phyloP scores from a whole-genome alignment of 2,113 vertebrate genomes.

The Ageneiosus marmoratus region DNA sequence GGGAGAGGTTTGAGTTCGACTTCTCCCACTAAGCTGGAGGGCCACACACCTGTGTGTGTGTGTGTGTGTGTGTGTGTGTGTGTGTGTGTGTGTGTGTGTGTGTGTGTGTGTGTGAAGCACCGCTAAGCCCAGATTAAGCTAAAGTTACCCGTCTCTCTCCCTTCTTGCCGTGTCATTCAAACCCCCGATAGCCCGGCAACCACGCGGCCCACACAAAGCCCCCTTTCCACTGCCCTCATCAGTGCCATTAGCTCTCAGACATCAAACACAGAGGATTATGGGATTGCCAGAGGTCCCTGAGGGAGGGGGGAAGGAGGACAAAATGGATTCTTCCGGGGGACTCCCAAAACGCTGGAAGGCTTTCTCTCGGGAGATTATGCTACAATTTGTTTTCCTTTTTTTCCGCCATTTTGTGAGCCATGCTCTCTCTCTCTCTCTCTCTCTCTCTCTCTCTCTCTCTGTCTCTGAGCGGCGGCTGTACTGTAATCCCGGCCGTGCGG shows the following conservation, averaged over 20 bases:
- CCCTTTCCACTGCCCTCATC: conserved; percentile 73
- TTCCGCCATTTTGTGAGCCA: conserved; percentile 65
- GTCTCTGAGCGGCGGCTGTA: conserved; percentile 43
- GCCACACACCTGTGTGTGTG: conserved; percentile 69
- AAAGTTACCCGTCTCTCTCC: conserved; percentile 70
- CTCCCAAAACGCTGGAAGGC: conserved; percentile 53
- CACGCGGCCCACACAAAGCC: conserved; percentile 68
- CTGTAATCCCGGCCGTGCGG: conserved; percentile 70
- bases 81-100: conserved; percentile 43
- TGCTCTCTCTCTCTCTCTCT: conserved; percentile 33
- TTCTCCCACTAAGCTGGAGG: conserved; percentile 65
- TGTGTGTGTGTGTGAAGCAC: conserved; percentile 53
- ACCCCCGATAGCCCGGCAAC: conserved; percentile 61
- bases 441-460: conserved; percentile 4
- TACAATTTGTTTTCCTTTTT: conserved; percentile 74
- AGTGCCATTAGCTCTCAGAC: conserved; percentile 76
- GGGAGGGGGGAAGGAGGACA: conserved; percentile 51
- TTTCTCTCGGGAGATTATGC: conserved; percentile 71
- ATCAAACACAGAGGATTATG: conserved; percentile 81
- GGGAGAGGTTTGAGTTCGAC: conserved; percentile 55
- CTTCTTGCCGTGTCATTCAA: conserved; percentile 73
- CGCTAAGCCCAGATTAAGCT: conserved; percentile 78
- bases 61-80: conserved; percentile 48
- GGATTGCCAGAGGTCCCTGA: conserved; percentile 69
- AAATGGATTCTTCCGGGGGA: conserved; percentile 66